Evolutionary conservation across 2,888 invertebrate species (phyloP).

Genomic region (Napeogenes inachia): DNA sequence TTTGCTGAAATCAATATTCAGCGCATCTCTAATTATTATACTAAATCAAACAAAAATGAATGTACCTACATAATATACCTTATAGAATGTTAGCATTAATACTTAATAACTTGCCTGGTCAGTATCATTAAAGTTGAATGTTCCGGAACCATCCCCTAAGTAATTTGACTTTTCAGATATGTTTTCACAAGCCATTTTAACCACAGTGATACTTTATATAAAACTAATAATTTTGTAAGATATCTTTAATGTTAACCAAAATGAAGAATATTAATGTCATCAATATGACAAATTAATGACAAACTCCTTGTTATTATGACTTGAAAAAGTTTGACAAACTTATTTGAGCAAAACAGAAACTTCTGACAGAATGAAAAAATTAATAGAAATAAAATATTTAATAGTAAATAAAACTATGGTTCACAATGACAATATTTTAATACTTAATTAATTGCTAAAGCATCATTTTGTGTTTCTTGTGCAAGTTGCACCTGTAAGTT

Average conservation of each 20-base stretch:
- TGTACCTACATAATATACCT: not conserved
- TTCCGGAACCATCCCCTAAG: not conserved
- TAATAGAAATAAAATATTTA: not conserved
- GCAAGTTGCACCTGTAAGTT: slow-evolving; percentile 96
- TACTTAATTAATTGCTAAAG: slow-evolving; percentile 81
- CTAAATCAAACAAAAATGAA: not conserved
- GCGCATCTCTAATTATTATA: not conserved
- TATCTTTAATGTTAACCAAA: too few species aligned
- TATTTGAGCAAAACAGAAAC: not conserved
- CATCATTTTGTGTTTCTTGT: slow-evolving; percentile 91
- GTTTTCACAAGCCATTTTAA: not conserved
- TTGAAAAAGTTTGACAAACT: too few species aligned
- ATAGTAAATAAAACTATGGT: slow-evolving; percentile 12
- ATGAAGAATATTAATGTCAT: too few species aligned
- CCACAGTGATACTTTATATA: too few species aligned
- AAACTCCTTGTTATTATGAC: not conserved
- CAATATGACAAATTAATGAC: slow-evolving; percentile 10
- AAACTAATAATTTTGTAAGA: not conserved
- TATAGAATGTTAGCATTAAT: not conserved
- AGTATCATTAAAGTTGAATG: not conserved
- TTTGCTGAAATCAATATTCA: too few species aligned
- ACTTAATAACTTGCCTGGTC: not conserved
- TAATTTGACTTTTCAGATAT: not conserved
- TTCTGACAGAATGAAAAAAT: too few species aligned
- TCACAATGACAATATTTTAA: slow-evolving; percentile 14